phyloP scores from a whole-genome alignment of 2,797 vertebrate genomes.

The Calcarius lapponicus region DNA sequence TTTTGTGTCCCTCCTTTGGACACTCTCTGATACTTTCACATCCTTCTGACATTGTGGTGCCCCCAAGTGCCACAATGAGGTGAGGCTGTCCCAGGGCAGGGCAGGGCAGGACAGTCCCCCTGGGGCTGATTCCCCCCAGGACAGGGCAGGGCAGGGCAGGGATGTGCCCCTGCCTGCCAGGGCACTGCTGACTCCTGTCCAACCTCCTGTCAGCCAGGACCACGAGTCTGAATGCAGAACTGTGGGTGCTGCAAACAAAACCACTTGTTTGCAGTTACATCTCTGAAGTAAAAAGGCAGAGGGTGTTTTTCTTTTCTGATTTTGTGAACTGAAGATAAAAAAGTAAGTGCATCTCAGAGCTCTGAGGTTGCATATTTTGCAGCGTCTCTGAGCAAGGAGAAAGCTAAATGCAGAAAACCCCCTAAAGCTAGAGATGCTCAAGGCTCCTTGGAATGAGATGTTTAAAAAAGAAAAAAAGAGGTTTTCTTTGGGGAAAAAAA shows the following conservation, averaged over 20 bases:
- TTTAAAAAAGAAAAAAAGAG: not conserved
- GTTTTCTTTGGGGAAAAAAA: not conserved
- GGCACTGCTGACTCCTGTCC: not conserved
- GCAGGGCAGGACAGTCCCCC: not conserved
- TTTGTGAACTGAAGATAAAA: not conserved
- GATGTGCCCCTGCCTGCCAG: not conserved
- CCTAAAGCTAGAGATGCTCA: not conserved
- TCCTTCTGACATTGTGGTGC: not conserved
- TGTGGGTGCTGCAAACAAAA: not conserved
- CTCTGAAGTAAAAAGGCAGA: not conserved
- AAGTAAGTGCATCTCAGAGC: not conserved
- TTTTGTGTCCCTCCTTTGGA: too few relatives aligned
- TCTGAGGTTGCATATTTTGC: not conserved
- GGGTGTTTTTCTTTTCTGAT: not conserved
- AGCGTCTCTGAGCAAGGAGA: not conserved
- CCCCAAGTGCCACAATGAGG: not conserved
- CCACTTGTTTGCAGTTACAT: not conserved
- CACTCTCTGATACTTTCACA: too few relatives aligned
- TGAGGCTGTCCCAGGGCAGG: not conserved
- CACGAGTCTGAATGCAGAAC: not conserved
- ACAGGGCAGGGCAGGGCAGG: not conserved
- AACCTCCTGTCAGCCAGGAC: fast-evolving
- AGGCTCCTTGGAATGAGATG: not conserved
- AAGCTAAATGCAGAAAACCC: not conserved
- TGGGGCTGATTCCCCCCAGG: not conserved